phyloP scores from a whole-genome alignment of 2,797 vertebrate species.

The Australoheros facetus region DNA sequence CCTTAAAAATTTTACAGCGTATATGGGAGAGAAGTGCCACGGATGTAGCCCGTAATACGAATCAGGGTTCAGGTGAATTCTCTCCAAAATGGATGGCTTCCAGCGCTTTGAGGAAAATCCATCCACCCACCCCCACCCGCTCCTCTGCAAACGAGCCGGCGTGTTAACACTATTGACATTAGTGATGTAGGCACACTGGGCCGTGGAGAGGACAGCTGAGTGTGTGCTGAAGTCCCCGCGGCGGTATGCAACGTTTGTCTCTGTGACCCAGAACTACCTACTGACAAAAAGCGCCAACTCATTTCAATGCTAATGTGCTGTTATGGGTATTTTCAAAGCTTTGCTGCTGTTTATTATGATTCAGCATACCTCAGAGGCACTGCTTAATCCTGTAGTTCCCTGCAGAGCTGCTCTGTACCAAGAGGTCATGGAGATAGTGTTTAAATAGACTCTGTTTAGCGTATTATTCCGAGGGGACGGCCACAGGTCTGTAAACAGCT shows the following conservation, averaged over 20 bases:
- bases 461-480: conserved; percentile 56
- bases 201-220: conserved; percentile 30
- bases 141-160: conserved; percentile 39
- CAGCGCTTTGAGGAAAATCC: conserved; percentile 21
- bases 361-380: conserved; percentile 66
- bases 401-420: conserved; percentile 51
- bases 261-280: conserved; percentile 60
- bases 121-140: background rate
- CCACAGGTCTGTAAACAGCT: conserved; percentile 4
- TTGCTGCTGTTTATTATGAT: conserved; percentile 73
- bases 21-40: background rate
- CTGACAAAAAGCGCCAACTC: conserved; percentile 62
- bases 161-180: conserved; percentile 56
- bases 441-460: conserved; percentile 67
- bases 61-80: conserved; percentile 29
- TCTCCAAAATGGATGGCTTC: conserved; percentile 32
- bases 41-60: conserved; percentile 1
- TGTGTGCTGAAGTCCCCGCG: conserved; percentile 42
- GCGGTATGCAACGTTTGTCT: conserved; percentile 53
- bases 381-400: conserved; percentile 73
- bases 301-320: conserved; percentile 76
- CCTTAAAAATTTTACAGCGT: conserved; percentile 32
- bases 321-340: conserved; percentile 65
- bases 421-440: conserved; percentile 75
- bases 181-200: conserved; percentile 20